Percentiles rank a stretch among this genome's conserved stretches.
These are phyloP conservation scores for Neomonachus schauinslandi DNA, from an alignment of 2,113 vertebrate genomes.

Conservation along the genomic window DNA sequence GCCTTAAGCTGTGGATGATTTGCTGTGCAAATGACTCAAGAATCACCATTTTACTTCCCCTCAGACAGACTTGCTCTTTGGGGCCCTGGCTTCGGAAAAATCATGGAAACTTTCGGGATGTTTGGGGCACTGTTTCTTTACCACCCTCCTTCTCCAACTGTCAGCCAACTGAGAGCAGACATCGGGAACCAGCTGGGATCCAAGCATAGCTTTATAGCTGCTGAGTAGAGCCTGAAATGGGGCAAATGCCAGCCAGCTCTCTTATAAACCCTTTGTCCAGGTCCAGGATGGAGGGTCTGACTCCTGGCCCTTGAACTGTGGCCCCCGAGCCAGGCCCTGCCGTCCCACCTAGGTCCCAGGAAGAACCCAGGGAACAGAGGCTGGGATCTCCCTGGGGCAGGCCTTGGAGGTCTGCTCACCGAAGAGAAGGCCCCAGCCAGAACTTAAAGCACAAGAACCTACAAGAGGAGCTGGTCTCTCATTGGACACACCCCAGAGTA, in stretches of 20 bases:
- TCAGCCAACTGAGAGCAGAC: neutral
- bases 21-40: neutral
- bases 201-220: neutral
- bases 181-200: neutral
- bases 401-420: neutral
- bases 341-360: too few species aligned
- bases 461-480: neutral
- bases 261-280: neutral
- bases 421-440: neutral
- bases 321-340: neutral
- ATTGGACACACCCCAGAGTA: neutral
- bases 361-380: neutral
- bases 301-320: too few species aligned
- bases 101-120: neutral
- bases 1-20: fast-evolving
- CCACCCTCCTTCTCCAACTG: neutral
- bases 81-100: neutral
- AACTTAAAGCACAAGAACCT: too few species aligned
- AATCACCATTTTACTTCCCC: neutral
- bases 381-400: neutral
- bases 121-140: neutral
- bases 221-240: neutral
- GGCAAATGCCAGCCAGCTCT: neutral
- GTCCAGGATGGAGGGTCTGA: neutral
- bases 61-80: neutral